Percentiles rank a stretch among this genome's conserved stretches.
Conservation (phyloP, 2,113 vertebrate genomes). For the Grammomys dolichurus region DNA sequence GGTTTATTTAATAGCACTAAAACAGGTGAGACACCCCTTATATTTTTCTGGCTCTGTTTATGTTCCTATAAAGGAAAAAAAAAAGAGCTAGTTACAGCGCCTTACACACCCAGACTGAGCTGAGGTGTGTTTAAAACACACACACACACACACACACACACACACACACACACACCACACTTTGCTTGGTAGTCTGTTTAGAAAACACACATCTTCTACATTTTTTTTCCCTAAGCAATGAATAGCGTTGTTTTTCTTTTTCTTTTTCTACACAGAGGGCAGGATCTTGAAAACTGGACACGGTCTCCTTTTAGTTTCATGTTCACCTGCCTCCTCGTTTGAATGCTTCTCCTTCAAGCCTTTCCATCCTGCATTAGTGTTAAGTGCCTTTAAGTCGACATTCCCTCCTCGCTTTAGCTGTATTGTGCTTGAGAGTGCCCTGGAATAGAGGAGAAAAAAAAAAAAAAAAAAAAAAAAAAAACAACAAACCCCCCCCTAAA, state of each 20-base stretch:
- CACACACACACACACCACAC: conserved; percentile 42
- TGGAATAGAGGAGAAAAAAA: conserved; percentile 73
- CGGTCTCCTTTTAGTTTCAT: conserved; percentile 4
- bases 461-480: conserved; percentile 35
- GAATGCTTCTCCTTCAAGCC: conserved; percentile 63
- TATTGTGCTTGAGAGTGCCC: conserved; percentile 83
- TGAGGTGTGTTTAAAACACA: conserved; percentile 74
- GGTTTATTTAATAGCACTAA: conserved; percentile 82
- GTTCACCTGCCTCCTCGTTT: not conserved
- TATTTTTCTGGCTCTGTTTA: conserved; percentile 82
- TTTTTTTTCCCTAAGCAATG: conserved; percentile 65
- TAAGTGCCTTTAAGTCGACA: conserved; percentile 78
- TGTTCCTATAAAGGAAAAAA: conserved; percentile 77
- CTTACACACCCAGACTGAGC: conserved; percentile 78
- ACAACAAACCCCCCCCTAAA: not conserved
- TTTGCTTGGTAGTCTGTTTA: conserved; percentile 80
- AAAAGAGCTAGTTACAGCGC: conserved; percentile 76
- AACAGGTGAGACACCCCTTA: conserved; percentile 83
- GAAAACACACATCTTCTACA: conserved; percentile 80
- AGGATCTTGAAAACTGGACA: conserved; percentile 73
- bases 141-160: not conserved
- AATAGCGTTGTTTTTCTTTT: not conserved
- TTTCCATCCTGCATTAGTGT: conserved; percentile 56
- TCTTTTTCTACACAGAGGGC: conserved; percentile 70
- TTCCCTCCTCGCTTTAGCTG: conserved; percentile 79